Base-by-base conservation (phyloP, 2,888 invertebrate genomes). In the Anthrax anthrax region DNA sequence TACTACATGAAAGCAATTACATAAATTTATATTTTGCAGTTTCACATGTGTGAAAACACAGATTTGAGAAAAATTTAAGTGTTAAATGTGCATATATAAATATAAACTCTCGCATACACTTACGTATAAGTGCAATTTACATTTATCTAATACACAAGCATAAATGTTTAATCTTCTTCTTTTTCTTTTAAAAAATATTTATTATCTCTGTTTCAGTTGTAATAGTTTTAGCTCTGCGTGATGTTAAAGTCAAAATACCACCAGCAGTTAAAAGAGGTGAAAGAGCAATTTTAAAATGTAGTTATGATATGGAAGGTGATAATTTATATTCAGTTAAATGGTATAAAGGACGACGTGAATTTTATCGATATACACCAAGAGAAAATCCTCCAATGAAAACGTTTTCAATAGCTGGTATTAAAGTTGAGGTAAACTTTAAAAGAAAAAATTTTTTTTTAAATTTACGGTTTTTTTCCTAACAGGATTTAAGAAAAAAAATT, bases 321-420 rank as follows among this genome's bases (percentile, higher is more conserved):
- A 79, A 77, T 2, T 71, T 89, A 38, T 89, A 88, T 69, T 78
- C 85, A 2, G 84, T 89, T 43, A 87, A 88, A 70, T 89, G 87
- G 87, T 89, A 87, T 64, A 73, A 86, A 47, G 88, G 87, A 1
- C 74, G 71, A 55, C 73, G 80, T 52, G 88, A 89, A 69, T 88
- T 89, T 70, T 89, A 85, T 66, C 73, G 88, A 54, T 88, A 76
- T 60, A 80, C 84, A 0, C 87, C 88, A 0, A 76, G 75, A 56
- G 84, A 86, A 53, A 69, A 67, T 10, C 83, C 83, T 1, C 72
- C 75, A 17, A 81, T 77, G 43, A 84, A 83, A 61, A 76, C 77
- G 19, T 89, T 89, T 64, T 74, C 76, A 37, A 69, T 80, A 44
- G 71, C 75, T 3, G 85, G 85, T 42, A 79, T 88, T 45, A 74